Evolutionary conservation across 2,888 invertebrate species (phyloP), one percentile per base, ranked within the genome.

Genomic region (Drosophila subquinaria): DNA sequence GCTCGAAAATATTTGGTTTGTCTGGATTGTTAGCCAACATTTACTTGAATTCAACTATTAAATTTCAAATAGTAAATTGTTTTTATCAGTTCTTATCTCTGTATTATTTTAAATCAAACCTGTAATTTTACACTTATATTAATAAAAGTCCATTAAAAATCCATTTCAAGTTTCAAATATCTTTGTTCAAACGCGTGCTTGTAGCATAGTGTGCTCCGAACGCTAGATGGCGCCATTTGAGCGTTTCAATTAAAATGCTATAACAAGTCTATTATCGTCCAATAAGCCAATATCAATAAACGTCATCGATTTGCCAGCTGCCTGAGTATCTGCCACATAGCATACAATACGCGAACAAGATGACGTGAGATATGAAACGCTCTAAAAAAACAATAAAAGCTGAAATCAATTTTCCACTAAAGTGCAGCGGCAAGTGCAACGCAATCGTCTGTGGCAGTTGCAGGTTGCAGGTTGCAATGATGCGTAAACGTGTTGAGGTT

Each of bases 241-340:
- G 61, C 71, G 69, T 73, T 85, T 86, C 86, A 88, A 89, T 89
- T 89, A 89, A 89, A 81, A 78, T 76, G 72, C 84, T 86, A 82
- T 89, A 89, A 89, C 88, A 89, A 80, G 89, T 89, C 88, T 81
- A 89, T 89, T 89, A 88, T 79, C 73, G 68, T 65, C 62, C 78
- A 68, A 75, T 81, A 72, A 74, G 77, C 81, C 81, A 86, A 63
- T 79, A 81, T 79, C 84, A 86, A 83, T 82, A 80, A 79, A 80
- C 81, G 72, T 76, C 84, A 72, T 69, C 79, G 73, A 63, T 73
- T 69, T 64, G 66, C 63, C 77, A 77, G 76, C 57, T 76, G 77
- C 60, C 47, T 13, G 64, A 65, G 69, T 36, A 47, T 30, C 27
- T 13, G 33, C 40, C 40, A 51, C 35, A 27, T 13, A 15, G 42